Base-by-base conservation (phyloP, 2,888 invertebrate species). In the Pheosia tremula region DNA sequence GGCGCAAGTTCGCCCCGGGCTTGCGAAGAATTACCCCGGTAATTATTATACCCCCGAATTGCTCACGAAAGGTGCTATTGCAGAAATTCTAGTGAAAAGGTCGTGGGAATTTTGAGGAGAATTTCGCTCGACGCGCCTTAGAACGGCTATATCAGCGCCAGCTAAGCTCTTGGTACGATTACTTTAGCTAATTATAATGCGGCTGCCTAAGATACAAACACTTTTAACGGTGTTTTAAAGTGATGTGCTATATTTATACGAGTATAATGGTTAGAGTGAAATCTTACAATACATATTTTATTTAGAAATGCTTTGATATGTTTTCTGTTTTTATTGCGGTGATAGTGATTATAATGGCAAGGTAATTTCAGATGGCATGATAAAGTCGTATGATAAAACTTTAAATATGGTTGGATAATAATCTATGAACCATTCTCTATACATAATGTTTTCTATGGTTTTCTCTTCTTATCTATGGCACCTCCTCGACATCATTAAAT, bases 21-120 rank as follows among this genome's bases (percentile, higher is more conserved):
- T 75, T 60, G 63, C 74, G 69, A 75, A 75, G 79, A 82, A 80
- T 82, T 78, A 79, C 79, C 81, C 78, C 72, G 59, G 74, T 80
- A 81, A 85, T 85, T 80, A 82, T 81, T 74, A 78, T 70, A 77
- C 74, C 72, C 63, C 64, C 59, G 62, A 68, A 68, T 68, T 62
- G 62, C 63, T 67, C 64, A 70, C 63, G 58, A 56, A 65, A 69
- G 67, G 66, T 67, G 66, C 68, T 71, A 66, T 60, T 63, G 66
- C 64, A 70, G 59, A 65, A 70, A 63, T 76, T 70, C 61, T 63
- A 56, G 59, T 56, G 45, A 36, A 56, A 56, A 11, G 53, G 10
- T 52, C 52, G 52, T 13, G 24, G 37, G 37, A 53, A 53, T 53
- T 53, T 37, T 53, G 9, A 53, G n/a, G 37, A 38, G 37, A 53